Evolutionary conservation across 2,797 vertebrate species (phyloP).

Genomic region (Glyptemys insculpta): DNA sequence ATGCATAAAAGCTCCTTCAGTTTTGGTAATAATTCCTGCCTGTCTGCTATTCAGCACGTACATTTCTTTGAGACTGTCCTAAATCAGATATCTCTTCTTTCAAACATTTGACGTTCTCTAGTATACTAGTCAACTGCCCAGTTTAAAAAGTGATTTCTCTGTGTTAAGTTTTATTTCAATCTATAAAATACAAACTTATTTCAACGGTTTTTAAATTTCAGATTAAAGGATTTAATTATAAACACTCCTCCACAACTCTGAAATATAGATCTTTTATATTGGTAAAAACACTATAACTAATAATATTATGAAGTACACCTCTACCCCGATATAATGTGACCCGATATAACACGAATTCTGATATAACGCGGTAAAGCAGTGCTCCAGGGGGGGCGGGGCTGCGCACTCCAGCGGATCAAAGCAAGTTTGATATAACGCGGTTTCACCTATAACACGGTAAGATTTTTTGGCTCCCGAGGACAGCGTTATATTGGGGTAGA

Average conservation of each 20-base stretch:
- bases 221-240: slow-evolving; percentile 59
- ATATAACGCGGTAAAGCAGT: too few relatives aligned
- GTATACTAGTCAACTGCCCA: slow-evolving; percentile 13
- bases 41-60: neutral
- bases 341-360: too few relatives aligned
- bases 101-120: neutral
- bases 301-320: neutral
- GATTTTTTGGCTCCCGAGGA: too few relatives aligned
- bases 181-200: slow-evolving; percentile 43
- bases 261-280: slow-evolving; percentile 38
- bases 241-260: slow-evolving; percentile 8
- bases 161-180: slow-evolving; percentile 43
- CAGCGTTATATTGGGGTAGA: too few relatives aligned
- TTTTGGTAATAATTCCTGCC: neutral
- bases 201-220: slow-evolving; percentile 52
- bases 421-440: too few relatives aligned
- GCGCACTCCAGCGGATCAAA: too few relatives aligned
- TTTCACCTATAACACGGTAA: too few relatives aligned
- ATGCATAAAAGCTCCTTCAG: neutral
- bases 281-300: slow-evolving; percentile 33
- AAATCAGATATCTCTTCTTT: neutral
- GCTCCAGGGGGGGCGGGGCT: too few relatives aligned
- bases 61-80: neutral
- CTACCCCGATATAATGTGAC: too few relatives aligned
- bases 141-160: slow-evolving; percentile 7